These are phyloP conservation scores for Orthochromis malagaraziensis DNA, from an alignment of 2,113 vertebrate genomes.

Conservation along the genomic window DNA sequence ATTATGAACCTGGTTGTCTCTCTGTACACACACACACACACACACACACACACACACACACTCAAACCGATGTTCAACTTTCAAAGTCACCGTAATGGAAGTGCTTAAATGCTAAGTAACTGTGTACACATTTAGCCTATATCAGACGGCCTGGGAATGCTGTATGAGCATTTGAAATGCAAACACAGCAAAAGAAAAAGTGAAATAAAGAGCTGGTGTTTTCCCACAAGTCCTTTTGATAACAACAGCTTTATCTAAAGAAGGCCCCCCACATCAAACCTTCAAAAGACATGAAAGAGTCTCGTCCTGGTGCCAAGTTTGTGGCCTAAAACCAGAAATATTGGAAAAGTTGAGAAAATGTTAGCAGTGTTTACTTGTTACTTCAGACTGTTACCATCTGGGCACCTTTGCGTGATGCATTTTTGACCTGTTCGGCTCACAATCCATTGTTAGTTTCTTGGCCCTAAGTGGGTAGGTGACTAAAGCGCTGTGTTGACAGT, in stretches of 20 bases:
- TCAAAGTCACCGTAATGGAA: conserved; percentile 23
- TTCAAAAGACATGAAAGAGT: background rate
- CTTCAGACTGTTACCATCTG: background rate
- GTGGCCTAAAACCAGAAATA: background rate
- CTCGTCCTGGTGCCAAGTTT: background rate
- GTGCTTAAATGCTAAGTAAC: background rate
- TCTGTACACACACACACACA: background rate
- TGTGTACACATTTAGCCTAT: background rate
- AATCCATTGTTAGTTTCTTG: background rate
- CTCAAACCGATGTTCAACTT: background rate
- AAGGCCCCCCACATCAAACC: background rate
- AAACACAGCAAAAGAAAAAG: background rate
- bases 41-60: background rate
- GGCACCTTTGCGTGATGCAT: background rate
- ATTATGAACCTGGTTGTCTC: no score
- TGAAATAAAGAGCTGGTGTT: background rate
- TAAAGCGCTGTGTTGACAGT: background rate
- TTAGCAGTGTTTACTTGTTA: background rate
- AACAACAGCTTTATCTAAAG: background rate
- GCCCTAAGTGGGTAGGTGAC: background rate
- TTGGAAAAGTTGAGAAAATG: background rate
- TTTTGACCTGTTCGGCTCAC: conserved; percentile 48
- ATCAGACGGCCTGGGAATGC: background rate
- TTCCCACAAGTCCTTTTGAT: background rate
- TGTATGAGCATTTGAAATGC: background rate